Conservation (phyloP, 2,888 invertebrate species). For the Serrognathus titanus region DNA sequence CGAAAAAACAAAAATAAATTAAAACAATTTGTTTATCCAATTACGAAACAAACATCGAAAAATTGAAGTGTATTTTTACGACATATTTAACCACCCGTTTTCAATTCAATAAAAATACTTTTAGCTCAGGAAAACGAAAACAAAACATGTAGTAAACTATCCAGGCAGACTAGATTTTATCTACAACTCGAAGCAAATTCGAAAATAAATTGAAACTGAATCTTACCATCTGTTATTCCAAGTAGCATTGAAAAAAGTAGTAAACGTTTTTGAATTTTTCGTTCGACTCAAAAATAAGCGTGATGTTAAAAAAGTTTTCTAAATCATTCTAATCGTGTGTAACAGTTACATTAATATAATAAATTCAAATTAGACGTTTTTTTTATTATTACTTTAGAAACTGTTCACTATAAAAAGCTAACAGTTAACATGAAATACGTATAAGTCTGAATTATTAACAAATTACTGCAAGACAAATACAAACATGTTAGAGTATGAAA, state of each 20-base stretch:
- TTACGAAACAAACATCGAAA: too few species aligned
- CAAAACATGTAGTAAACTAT: conserved; percentile 22
- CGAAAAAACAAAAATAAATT: too few species aligned
- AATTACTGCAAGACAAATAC: too few species aligned
- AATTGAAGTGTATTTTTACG: too few species aligned
- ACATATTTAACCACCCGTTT: conserved; percentile 17
- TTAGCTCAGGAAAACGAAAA: conserved; percentile 29
- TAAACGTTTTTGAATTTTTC: conserved; percentile 36
- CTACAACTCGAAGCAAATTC: conserved; percentile 31
- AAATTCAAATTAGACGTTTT: too few species aligned
- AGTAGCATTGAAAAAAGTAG: conserved; percentile 47
- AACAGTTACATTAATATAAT: too few species aligned
- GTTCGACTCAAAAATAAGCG: conserved; percentile 28
- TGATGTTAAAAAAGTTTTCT: conserved; percentile 20
- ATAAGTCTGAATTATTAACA: too few species aligned
- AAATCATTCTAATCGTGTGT: neutral
- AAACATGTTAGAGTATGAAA: too few species aligned
- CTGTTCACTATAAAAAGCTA: too few species aligned
- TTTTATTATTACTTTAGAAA: too few species aligned
- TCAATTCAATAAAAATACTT: conserved; percentile 12
- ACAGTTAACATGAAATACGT: too few species aligned
- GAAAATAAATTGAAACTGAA: conserved; percentile 40
- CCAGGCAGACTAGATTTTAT: conserved; percentile 27
- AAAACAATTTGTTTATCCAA: too few species aligned
- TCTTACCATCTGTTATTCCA: conserved; percentile 52